Conservation (phyloP, 2,113 vertebrate species). For the Quiscalus mexicanus region DNA sequence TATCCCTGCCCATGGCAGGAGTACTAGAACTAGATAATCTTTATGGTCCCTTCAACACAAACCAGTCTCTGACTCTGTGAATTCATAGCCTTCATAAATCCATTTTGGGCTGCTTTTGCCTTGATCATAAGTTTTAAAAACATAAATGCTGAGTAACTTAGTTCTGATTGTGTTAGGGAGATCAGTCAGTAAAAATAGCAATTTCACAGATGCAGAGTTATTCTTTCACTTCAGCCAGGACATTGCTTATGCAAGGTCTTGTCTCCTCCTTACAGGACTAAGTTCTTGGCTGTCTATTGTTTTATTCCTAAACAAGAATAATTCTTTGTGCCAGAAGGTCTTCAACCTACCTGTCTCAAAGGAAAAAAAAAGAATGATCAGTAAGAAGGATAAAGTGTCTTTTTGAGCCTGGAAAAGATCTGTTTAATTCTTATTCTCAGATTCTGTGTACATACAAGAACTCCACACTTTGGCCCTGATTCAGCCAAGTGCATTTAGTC, state of each 20-base stretch:
- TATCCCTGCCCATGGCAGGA: background rate
- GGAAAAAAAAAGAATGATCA: background rate
- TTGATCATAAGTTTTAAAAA: background rate
- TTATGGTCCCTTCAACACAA: background rate
- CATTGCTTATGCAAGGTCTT: background rate
- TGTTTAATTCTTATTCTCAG: background rate
- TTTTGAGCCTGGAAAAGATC: background rate
- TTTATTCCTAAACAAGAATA: background rate
- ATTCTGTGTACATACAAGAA: background rate
- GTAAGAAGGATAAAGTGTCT: background rate
- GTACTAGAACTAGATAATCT: background rate
- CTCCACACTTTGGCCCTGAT: background rate
- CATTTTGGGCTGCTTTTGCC: background rate
- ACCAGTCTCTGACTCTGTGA: background rate
- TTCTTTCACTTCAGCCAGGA: background rate
- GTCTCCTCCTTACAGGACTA: background rate
- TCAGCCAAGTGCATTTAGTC: background rate
- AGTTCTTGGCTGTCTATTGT: background rate
- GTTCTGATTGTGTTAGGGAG: background rate
- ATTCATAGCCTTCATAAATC: background rate
- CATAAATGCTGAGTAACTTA: background rate
- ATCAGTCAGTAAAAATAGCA: background rate
- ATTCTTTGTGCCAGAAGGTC: background rate
- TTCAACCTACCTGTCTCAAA: background rate
- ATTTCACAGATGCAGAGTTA: background rate